phyloP scores from a whole-genome alignment of 2,797 vertebrate species.

The Crotalus adamanteus region DNA sequence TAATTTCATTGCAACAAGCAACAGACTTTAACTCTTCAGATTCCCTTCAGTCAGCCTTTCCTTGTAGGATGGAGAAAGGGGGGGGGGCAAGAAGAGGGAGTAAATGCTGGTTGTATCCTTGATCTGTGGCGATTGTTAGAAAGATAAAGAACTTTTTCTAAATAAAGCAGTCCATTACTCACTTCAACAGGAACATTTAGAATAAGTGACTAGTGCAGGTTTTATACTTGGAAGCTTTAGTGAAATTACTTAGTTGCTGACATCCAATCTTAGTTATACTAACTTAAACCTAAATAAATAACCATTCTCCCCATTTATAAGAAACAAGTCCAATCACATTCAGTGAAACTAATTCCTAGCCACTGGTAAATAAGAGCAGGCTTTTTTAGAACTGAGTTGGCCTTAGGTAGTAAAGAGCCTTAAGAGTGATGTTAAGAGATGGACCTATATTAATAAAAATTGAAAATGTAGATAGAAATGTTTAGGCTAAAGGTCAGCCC shows the following conservation, averaged over 20 bases:
- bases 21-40: conserved; percentile 72
- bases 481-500: neutral
- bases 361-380: neutral
- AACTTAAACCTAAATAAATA: neutral
- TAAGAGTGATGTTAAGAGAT: neutral
- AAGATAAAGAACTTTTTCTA: neutral
- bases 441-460: neutral
- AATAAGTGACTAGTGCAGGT: neutral
- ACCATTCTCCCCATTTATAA: neutral
- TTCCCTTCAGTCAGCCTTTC: neutral
- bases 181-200: neutral
- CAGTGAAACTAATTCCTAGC: neutral
- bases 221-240: neutral
- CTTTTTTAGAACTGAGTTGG: neutral
- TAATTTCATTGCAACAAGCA: conserved; percentile 79
- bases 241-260: neutral
- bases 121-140: neutral
- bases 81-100: too few relatives aligned
- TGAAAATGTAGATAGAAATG: neutral
- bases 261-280: neutral
- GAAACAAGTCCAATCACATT: neutral
- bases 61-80: neutral
- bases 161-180: neutral
- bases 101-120: neutral
- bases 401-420: neutral